phyloP scores from a whole-genome alignment of 2,888 invertebrate genomes.

The Synanthedon tipuliformis region DNA sequence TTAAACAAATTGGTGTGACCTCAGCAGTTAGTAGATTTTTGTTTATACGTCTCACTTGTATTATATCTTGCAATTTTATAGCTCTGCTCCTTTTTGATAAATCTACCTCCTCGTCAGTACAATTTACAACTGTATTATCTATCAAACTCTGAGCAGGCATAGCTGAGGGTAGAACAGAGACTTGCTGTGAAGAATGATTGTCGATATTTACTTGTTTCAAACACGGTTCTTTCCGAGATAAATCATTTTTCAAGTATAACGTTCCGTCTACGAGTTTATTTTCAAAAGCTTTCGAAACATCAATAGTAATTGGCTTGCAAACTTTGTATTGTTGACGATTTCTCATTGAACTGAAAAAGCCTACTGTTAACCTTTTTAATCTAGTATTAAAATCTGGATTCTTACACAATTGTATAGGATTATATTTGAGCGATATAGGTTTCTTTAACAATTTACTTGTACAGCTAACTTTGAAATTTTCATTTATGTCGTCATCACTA shows the following conservation, averaged over 20 bases:
- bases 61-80: conserved; percentile 40
- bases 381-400: conserved; percentile 60
- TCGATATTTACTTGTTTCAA: conserved; percentile 4
- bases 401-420: conserved; percentile 47
- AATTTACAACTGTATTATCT: conserved; percentile 12
- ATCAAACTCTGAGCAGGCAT: conserved; percentile 34
- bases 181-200: conserved; percentile 7
- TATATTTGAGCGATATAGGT: conserved; percentile 38
- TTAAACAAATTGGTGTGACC: conserved; percentile 31
- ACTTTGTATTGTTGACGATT: conserved; percentile 38
- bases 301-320: conserved; percentile 50
- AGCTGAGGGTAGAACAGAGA: conserved; percentile 28
- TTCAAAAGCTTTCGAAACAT: conserved; percentile 49
- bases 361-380: conserved; percentile 38
- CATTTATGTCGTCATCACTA: conserved; percentile 9
- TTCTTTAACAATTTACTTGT: conserved; percentile 42
- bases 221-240: conserved; percentile 2
- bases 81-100: conserved; percentile 30
- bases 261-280: conserved; percentile 35
- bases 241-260: conserved; percentile 26
- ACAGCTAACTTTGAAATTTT: conserved; percentile 24
- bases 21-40: conserved; percentile 44
- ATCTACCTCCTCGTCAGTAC: not conserved
- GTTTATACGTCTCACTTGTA: conserved; percentile 38
- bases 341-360: conserved; percentile 38